These are phyloP conservation scores for Drosophila acutilabella DNA, from an alignment of 2,888 invertebrate species.

Conservation along the genomic window DNA sequence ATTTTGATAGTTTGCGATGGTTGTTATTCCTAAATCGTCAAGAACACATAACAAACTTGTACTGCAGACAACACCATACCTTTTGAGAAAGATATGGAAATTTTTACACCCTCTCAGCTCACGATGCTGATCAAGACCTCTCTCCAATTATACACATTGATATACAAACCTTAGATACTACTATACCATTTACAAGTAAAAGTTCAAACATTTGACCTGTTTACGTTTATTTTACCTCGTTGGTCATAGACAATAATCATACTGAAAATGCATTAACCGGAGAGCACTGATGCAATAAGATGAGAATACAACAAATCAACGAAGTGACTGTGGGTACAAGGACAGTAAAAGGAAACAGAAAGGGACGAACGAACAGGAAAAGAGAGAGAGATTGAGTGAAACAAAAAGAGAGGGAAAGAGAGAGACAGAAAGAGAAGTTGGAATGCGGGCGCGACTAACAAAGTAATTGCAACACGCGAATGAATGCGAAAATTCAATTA, in stretches of 20 bases:
- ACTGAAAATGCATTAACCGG: slow-evolving; percentile 33
- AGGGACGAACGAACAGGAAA: slow-evolving; percentile 1
- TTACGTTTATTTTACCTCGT: neutral
- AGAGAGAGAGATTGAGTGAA: neutral
- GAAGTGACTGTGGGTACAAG: slow-evolving; percentile 5
- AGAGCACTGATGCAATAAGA: slow-evolving; percentile 24
- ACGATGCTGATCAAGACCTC: too few species aligned
- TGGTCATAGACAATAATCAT: slow-evolving; percentile 25
- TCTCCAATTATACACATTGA: too few species aligned
- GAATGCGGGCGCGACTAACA: slow-evolving; percentile 32
- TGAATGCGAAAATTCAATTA: slow-evolving; percentile 78
- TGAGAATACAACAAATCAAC: slow-evolving; percentile 27
- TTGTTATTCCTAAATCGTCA: too few species aligned
- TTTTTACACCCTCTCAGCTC: too few species aligned
- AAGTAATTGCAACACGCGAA: slow-evolving; percentile 73
- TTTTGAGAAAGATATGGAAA: too few species aligned
- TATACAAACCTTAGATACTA: too few species aligned
- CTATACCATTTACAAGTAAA: too few species aligned
- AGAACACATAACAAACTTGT: too few species aligned
- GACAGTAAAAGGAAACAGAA: neutral
- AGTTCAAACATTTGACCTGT: too few species aligned
- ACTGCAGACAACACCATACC: too few species aligned
- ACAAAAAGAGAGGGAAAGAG: neutral
- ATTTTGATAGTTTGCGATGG: too few species aligned
- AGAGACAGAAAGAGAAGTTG: neutral